Percentiles rank a stretch among this genome's conserved stretches.
Evolutionary conservation across 1,140 invertebrate genomes (phyloP).

Genomic region (Formica selysi): DNA sequence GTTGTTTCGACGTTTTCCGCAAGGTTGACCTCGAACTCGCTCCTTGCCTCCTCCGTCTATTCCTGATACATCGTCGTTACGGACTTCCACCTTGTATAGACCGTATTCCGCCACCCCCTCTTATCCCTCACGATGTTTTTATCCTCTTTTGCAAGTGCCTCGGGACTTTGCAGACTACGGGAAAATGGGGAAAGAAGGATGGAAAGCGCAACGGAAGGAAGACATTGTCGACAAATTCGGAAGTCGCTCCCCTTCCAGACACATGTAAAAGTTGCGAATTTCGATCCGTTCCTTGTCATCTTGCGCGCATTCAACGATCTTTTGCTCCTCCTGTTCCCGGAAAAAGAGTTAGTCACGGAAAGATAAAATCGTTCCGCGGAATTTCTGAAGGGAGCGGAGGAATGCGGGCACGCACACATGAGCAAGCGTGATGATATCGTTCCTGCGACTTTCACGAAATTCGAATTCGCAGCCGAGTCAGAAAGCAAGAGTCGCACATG

Average conservation of each 20-base stretch:
- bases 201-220: slow-evolving; percentile 13
- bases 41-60: background rate
- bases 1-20: slow-evolving; percentile 69
- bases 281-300: slow-evolving; percentile 20
- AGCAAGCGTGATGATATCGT: slow-evolving; percentile 6
- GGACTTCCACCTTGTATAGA: slow-evolving; percentile 37
- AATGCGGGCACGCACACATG: background rate
- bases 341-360: slow-evolving; percentile 1
- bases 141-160: background rate
- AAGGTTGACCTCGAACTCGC: slow-evolving; percentile 52
- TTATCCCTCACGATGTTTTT: slow-evolving; percentile 25
- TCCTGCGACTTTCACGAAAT: slow-evolving; percentile 27
- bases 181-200: slow-evolving; percentile 27
- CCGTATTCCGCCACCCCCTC: background rate
- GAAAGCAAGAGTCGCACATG: background rate
- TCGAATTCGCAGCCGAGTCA: slow-evolving; percentile 30
- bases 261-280: slow-evolving; percentile 54
- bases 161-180: slow-evolving; percentile 1
- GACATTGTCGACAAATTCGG: slow-evolving; percentile 40
- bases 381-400: slow-evolving; percentile 23
- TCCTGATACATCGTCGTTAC: slow-evolving; percentile 43
- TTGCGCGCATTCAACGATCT: slow-evolving; percentile 1
- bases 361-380: background rate
- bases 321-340: background rate
- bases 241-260: slow-evolving; percentile 20